These are phyloP conservation scores for Aporophyla nigra DNA, from an alignment of 2,888 invertebrate genomes.

Conservation along the genomic window DNA sequence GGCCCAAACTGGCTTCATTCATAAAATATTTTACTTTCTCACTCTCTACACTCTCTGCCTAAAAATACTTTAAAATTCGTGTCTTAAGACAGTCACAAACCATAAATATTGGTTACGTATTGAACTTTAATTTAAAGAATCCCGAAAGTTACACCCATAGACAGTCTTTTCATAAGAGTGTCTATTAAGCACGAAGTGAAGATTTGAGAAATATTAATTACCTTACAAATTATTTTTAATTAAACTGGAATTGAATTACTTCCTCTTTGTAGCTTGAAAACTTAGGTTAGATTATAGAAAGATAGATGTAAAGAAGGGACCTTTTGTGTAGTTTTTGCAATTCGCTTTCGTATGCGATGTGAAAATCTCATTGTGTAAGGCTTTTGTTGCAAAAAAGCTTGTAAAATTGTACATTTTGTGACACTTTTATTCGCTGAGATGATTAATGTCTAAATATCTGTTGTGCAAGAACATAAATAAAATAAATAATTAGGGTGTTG, in stretches of 20 bases:
- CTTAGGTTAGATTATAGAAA: slow-evolving; percentile 67
- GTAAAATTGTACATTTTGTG: slow-evolving; percentile 13
- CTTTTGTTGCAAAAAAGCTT: slow-evolving; percentile 37
- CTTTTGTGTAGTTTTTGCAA: slow-evolving; percentile 72
- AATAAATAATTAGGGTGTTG: slow-evolving; percentile 5
- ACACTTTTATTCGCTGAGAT: neutral
- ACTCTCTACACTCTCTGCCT: neutral
- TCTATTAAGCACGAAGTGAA: neutral
- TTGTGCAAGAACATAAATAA: neutral
- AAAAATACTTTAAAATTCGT: too few species aligned
- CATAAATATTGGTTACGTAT: neutral
- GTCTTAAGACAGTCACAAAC: neutral
- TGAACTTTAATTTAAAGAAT: neutral
- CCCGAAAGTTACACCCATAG: neutral
- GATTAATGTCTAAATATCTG: neutral
- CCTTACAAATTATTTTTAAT: slow-evolving; percentile 25
- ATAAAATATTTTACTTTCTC: neutral
- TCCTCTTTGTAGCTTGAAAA: slow-evolving; percentile 27
- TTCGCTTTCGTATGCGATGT: slow-evolving; percentile 56
- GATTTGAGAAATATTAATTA: slow-evolving; percentile 6
- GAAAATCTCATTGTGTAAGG: slow-evolving; percentile 17
- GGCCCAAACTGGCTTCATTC: too few species aligned
- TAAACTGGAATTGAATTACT: slow-evolving; percentile 28
- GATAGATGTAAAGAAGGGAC: slow-evolving; percentile 80
- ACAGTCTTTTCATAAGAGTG: neutral